Evolutionary conservation across 2,888 invertebrate species (phyloP), one percentile per base, ranked within the genome.

Genomic region (Punctoribates punctum): DNA sequence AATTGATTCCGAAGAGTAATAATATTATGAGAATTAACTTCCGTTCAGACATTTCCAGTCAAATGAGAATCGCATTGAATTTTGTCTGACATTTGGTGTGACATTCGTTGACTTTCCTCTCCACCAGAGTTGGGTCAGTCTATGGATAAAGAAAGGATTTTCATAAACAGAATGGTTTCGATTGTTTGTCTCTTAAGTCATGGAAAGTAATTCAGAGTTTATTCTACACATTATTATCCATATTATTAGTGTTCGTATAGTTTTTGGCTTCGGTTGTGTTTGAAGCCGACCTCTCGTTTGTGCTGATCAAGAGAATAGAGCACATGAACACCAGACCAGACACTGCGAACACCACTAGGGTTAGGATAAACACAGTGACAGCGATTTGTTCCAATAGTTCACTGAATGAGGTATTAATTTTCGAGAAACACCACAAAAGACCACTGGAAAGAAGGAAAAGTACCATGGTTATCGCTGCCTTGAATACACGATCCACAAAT

Each of bases 271-370:
- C 65, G 13, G 20, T 27, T 17, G 46, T 46, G 20, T 46, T 70
- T 29, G 23, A 5, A 60, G 15, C 4, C 11, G n/a, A 3, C 20
- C 70, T n/a, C 0, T 70, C 70, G 46, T 70, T 70, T 15, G 42
- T 70, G 46, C 70, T 70, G 17, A 70, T 70, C 13, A 70, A 25
- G 15, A 70, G 25, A 20, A 70, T 70, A 70, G 42, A 46, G 70
- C 70, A 70, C 70, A 70, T 70, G 46, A 70, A 70, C 3, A 70
- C 70, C 70, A 70, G 46, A n/a, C 70, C 70, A 4, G 70, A 70
- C 11, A 70, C 70, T 11, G 70, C 70, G n/a, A 70, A 70, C 70
- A 70, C 70, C 2, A 70, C 70, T 11, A 70, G 46, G 2, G 70
- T 70, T 38, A 70, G 23, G 6, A 70, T 70, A 13, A 70, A 70